Percentiles rank a stretch among this genome's conserved stretches.
These are phyloP conservation scores for Neogale vison DNA, from an alignment of 2,113 vertebrate genomes.

Conservation along the genomic window DNA sequence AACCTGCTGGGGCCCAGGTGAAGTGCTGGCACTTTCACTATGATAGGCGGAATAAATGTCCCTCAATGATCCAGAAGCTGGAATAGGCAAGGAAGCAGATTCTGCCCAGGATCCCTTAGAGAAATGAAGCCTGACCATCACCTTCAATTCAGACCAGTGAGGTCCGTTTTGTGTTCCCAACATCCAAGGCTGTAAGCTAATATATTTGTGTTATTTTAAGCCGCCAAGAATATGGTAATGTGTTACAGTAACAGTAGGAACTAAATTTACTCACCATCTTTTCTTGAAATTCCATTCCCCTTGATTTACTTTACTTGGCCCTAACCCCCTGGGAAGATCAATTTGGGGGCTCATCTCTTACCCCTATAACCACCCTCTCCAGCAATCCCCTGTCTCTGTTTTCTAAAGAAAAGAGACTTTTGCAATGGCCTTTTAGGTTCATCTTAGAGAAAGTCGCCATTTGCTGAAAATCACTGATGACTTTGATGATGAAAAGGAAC, in stretches of 20 bases:
- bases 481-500: background rate
- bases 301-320: background rate
- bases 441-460: background rate
- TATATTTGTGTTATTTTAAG: background rate
- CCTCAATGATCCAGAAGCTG: background rate
- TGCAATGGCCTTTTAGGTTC: background rate
- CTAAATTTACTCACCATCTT: background rate
- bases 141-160: background rate
- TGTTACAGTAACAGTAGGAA: background rate
- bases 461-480: slow-evolving; percentile 3
- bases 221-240: background rate
- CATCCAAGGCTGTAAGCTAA: background rate
- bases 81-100: slow-evolving; percentile 7
- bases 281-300: background rate
- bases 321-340: background rate
- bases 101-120: background rate
- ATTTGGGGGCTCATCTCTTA: background rate
- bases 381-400: background rate
- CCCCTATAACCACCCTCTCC: background rate
- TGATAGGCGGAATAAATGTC: background rate
- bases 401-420: background rate
- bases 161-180: background rate
- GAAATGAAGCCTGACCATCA: background rate
- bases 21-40: background rate
- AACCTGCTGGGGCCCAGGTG: background rate